A percentile compares a stretch with the other conserved stretches of the same genome.
Evolutionary conservation across 2,113 vertebrate species (phyloP).

Genomic region (Jacana jacana): DNA sequence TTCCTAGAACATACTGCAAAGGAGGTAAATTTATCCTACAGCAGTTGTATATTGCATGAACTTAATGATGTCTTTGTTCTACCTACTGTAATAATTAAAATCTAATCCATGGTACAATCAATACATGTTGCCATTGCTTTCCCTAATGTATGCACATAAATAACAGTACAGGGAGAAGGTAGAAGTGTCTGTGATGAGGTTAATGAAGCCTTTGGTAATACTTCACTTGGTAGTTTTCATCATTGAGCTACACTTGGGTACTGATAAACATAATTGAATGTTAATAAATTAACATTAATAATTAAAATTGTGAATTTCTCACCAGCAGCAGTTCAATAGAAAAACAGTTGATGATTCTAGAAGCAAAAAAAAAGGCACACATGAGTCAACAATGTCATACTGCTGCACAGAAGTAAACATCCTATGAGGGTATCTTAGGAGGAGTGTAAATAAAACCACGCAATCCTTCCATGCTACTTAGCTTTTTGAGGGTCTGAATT

Average conservation of each 20-base stretch:
- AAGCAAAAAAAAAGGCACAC: background rate
- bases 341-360: background rate
- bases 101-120: background rate
- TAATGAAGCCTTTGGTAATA: background rate
- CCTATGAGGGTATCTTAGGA: background rate
- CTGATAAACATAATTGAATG: background rate
- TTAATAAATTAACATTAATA: background rate
- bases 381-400: background rate
- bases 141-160: background rate
- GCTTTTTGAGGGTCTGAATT: background rate
- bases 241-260: background rate
- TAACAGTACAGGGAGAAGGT: background rate
- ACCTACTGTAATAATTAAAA: background rate
- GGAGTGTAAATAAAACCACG: background rate
- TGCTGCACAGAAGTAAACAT: background rate
- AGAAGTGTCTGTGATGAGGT: background rate
- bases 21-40: background rate
- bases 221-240: background rate
- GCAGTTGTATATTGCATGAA: background rate
- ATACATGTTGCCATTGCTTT: background rate
- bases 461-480: background rate
- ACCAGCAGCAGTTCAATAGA: background rate
- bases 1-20: background rate
- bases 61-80: background rate
- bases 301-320: background rate